Evolutionary conservation across 2,113 vertebrate genomes (phyloP).

Genomic region (Mobula birostris): DNA sequence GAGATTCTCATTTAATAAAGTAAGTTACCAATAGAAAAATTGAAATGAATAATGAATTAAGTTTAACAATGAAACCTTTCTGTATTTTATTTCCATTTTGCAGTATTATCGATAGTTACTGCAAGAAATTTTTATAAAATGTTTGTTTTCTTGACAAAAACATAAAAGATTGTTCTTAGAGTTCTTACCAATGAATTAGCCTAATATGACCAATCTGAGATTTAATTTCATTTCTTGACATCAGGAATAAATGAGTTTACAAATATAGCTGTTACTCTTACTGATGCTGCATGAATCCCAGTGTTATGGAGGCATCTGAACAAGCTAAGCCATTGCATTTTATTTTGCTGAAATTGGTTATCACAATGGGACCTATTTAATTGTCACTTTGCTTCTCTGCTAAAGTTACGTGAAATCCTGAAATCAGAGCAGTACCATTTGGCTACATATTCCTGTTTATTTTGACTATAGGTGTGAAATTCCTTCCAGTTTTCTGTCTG

Average conservation of each 20-base stretch:
- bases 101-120: neutral
- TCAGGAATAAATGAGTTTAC: neutral
- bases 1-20: neutral
- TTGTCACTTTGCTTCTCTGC: constrained; percentile 13
- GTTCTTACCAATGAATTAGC: neutral
- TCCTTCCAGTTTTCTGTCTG: no score
- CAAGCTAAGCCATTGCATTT: neutral
- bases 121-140: neutral
- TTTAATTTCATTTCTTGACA: neutral
- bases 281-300: neutral
- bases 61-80: neutral
- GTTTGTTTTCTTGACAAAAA: no score
- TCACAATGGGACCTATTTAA: neutral
- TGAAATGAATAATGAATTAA: neutral
- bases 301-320: neutral
- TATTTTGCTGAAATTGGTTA: neutral
- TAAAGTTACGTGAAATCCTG: neutral
- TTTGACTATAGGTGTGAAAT: no score
- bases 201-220: neutral
- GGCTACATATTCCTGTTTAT: no score
- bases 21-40: constrained; percentile 8
- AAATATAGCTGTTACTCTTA: neutral
- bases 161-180: neutral
- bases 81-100: neutral
- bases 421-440: no score